These are phyloP conservation scores for Mesitornis unicolor DNA, from an alignment of 2,113 vertebrate species.

Conservation along the genomic window DNA sequence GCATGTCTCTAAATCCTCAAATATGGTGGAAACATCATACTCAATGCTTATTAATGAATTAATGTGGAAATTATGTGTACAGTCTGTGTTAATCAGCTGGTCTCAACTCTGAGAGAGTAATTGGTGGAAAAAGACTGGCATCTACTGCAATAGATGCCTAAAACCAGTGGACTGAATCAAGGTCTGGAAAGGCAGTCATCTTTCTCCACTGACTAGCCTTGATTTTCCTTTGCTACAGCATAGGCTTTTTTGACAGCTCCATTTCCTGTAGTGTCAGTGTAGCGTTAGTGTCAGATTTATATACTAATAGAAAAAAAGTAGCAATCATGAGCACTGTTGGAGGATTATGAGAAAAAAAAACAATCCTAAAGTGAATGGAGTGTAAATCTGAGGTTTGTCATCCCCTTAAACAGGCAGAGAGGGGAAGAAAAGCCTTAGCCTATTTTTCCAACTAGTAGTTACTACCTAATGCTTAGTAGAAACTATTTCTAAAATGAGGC, in stretches of 20 bases:
- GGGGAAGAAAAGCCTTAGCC: neutral
- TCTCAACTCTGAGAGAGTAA: neutral
- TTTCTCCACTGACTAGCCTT: neutral
- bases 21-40: neutral
- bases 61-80: neutral
- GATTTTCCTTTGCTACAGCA: neutral
- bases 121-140: neutral
- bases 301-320: neutral
- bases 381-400: neutral
- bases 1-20: neutral
- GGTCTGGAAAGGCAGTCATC: neutral
- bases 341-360: neutral
- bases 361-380: neutral
- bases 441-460: neutral
- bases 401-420: neutral
- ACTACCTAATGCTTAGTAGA: neutral
- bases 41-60: neutral
- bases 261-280: neutral
- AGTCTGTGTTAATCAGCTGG: neutral
- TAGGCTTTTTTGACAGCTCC: neutral
- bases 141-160: neutral
- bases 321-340: neutral
- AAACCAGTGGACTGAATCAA: neutral
- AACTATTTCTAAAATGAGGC: neutral
- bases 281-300: neutral